Percentiles rank a stretch among this genome's conserved stretches.
Evolutionary conservation across 1,140 invertebrate genomes (phyloP).

Genomic region (Diabrotica undecimpunctata): DNA sequence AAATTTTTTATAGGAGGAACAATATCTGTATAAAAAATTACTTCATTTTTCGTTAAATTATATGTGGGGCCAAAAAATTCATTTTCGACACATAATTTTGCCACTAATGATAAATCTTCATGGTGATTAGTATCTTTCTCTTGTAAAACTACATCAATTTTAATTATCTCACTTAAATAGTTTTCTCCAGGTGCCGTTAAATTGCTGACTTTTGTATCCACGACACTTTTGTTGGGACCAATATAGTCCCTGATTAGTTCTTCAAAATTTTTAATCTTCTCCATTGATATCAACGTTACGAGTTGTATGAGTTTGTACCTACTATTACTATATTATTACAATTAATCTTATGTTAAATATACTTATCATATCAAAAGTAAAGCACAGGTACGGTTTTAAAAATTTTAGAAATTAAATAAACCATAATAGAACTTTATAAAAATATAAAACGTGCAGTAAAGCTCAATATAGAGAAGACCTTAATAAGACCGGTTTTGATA

Average conservation of each 20-base stretch:
- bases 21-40: conserved; percentile 13
- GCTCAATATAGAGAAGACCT: too few relatives aligned
- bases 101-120: conserved; percentile 8
- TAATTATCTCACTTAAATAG: conserved; percentile 12
- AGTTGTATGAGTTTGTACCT: background rate
- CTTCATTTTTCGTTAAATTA: conserved; percentile 8
- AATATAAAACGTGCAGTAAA: too few relatives aligned
- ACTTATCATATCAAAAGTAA: too few relatives aligned
- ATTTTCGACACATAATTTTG: conserved; percentile 6
- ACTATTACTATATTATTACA: background rate
- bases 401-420: too few relatives aligned
- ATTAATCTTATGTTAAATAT: too few relatives aligned
- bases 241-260: background rate
- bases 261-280: conserved; percentile 6
- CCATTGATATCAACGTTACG: background rate
- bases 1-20: conserved; percentile 13
- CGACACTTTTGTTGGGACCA: background rate
- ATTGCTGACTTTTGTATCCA: conserved; percentile 3
- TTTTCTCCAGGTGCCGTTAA: background rate
- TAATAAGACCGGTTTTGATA: too few relatives aligned
- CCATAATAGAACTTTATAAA: too few relatives aligned
- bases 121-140: background rate
- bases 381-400: too few relatives aligned
- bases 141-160: conserved; percentile 2
- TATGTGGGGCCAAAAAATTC: conserved; percentile 5